phyloP scores from a whole-genome alignment of 2,113 vertebrate species.

The Cynocephalus volans region DNA sequence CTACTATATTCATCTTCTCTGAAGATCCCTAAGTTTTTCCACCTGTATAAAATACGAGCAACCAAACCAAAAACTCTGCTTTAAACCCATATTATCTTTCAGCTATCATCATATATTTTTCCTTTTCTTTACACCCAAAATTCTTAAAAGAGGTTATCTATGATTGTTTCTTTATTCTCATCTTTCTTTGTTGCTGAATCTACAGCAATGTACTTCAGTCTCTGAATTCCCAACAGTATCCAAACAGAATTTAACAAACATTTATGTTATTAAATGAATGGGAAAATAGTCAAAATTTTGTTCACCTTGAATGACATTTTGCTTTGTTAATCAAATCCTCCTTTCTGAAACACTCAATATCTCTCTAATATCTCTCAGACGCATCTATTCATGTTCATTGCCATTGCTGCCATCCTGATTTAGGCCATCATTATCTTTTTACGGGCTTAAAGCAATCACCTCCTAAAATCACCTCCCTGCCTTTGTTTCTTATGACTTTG shows the following conservation, averaged over 20 bases:
- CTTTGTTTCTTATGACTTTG: background rate
- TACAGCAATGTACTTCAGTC: background rate
- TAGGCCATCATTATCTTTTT: slow-evolving; percentile 24
- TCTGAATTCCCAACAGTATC: background rate
- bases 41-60: background rate
- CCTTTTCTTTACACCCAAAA: background rate
- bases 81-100: background rate
- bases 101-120: background rate
- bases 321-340: background rate
- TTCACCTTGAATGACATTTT: slow-evolving; percentile 31
- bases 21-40: background rate
- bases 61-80: background rate
- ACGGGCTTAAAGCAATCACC: background rate
- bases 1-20: slow-evolving; percentile 12
- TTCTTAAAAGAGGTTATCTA: background rate
- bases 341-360: background rate
- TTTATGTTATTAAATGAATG: slow-evolving; percentile 8
- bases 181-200: background rate
- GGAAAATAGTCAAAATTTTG: background rate
- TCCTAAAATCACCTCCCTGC: background rate
- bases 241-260: background rate
- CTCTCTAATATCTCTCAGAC: slow-evolving; percentile 52
- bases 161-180: background rate
- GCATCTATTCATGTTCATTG: slow-evolving; percentile 18
- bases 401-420: background rate